These are phyloP conservation scores for Halcyon senegalensis DNA, from an alignment of 2,113 vertebrate genomes.

Conservation along the genomic window DNA sequence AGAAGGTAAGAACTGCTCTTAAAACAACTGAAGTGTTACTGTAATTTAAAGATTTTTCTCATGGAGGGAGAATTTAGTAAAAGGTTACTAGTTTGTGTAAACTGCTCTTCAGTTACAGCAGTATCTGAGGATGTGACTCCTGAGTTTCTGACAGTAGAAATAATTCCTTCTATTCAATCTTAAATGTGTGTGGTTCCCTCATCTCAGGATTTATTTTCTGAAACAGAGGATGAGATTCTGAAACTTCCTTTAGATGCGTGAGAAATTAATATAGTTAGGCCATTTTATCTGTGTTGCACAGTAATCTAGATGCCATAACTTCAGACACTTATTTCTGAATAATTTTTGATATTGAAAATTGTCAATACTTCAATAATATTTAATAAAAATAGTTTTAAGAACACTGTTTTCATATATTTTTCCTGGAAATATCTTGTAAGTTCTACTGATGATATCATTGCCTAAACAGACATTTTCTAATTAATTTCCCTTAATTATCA, in stretches of 20 bases:
- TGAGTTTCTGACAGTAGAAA: neutral
- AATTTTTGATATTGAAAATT: neutral
- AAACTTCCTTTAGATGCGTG: neutral
- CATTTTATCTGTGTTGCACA: neutral
- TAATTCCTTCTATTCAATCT: neutral
- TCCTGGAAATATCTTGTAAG: neutral
- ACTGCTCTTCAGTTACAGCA: neutral
- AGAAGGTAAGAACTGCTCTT: slow-evolving; percentile 56
- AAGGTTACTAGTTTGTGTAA: neutral
- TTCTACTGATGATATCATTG: neutral
- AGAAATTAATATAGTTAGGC: neutral
- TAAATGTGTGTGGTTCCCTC: neutral
- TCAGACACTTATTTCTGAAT: neutral
- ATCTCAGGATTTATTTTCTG: neutral
- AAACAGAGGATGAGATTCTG: neutral
- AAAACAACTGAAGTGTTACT: neutral
- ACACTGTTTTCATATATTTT: neutral
- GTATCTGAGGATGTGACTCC: neutral
- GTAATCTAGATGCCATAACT: neutral
- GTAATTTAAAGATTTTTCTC: neutral
- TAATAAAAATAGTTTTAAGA: neutral
- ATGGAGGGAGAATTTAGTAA: neutral
- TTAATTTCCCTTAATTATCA: too few species aligned
- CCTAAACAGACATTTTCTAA: neutral
- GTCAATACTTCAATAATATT: neutral